phyloP scores from a whole-genome alignment of 2,113 vertebrate species.

The Pogona vitticeps region DNA sequence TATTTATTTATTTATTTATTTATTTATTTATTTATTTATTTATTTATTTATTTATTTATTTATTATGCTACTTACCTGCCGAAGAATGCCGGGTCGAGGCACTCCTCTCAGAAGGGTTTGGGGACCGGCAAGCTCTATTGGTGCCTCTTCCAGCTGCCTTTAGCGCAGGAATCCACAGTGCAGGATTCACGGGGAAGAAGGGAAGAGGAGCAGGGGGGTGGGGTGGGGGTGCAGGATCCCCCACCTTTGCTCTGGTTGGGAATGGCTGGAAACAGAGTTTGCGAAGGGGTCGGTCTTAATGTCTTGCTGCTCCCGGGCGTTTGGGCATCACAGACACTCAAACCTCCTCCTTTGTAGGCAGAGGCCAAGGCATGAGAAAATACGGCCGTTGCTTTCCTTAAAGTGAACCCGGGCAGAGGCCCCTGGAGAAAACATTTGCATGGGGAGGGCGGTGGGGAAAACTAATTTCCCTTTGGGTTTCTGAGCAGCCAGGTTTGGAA shows the following conservation, averaged over 20 bases:
- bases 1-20: too few species aligned
- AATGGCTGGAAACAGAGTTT: too few species aligned
- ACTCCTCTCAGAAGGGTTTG: not conserved
- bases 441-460: not conserved
- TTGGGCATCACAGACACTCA: too few species aligned
- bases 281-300: not conserved
- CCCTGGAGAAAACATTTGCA: not conserved
- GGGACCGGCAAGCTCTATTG: not conserved
- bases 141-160: too few species aligned
- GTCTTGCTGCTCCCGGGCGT: too few species aligned
- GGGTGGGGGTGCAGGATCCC: not conserved
- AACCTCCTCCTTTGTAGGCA: rapidly evolving
- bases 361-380: not conserved
- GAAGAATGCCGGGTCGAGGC: too few species aligned
- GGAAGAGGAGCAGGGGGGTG: not conserved
- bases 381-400: too few species aligned
- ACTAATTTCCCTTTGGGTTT: not conserved
- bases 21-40: too few species aligned
- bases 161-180: too few species aligned
- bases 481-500: not conserved
- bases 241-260: not conserved
- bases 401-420: not conserved
- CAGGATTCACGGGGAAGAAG: not conserved
- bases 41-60: too few species aligned
- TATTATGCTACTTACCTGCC: not conserved